Percentiles rank a stretch among this genome's conserved stretches.
phyloP scores from a whole-genome alignment of 1,140 invertebrate genomes.

The Drosophila jambulina region DNA sequence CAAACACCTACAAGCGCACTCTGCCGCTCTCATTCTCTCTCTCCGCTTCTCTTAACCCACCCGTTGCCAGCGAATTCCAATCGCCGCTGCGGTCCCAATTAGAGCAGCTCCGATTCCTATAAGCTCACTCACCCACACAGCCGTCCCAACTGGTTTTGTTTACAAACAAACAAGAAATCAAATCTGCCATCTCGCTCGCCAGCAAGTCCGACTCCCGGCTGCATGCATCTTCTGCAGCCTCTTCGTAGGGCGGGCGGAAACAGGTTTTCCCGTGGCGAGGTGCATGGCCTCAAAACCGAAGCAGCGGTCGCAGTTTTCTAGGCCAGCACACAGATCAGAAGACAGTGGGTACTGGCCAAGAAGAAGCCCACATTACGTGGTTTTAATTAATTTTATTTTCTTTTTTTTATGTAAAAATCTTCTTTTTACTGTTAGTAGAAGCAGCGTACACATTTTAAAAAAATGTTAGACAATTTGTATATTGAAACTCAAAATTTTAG shows the following conservation, averaged over 20 bases:
- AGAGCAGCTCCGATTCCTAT: conserved; percentile 3
- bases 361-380: neutral
- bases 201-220: conserved; percentile 10
- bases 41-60: neutral
- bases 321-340: conserved; percentile 17
- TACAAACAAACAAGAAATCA: conserved; percentile 69
- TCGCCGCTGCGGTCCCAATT: conserved; percentile 34
- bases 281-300: conserved; percentile 34
- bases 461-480: no score
- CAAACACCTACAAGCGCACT: conserved; percentile 7
- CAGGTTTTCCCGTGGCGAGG: conserved; percentile 50
- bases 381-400: neutral
- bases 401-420: neutral
- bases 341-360: conserved; percentile 10
- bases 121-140: conserved; percentile 36
- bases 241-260: conserved; percentile 33
- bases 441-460: no score
- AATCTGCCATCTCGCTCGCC: conserved; percentile 23
- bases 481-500: no score
- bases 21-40: neutral
- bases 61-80: conserved; percentile 16
- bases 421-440: no score
- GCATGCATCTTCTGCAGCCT: conserved; percentile 19
- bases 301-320: conserved; percentile 27
- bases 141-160: conserved; percentile 74